Evolutionary conservation across 2,113 vertebrate genomes (phyloP).

Genomic region (Aldabrachelys gigantea): DNA sequence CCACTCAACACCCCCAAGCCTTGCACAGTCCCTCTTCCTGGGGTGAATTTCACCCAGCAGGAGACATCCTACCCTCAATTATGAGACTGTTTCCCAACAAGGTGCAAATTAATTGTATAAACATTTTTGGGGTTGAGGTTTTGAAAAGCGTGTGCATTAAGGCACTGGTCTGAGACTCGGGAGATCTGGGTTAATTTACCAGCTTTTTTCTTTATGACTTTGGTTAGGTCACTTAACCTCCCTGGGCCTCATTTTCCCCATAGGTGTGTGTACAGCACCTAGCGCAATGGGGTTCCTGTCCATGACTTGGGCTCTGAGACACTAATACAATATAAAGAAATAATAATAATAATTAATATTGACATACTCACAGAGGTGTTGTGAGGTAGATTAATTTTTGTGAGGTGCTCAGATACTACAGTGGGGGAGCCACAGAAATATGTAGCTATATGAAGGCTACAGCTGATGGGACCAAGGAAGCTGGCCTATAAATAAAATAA

Average conservation of each 20-base stretch:
- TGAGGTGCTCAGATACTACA: background rate
- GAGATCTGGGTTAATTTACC: background rate
- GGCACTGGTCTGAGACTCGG: fast-evolving
- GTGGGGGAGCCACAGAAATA: background rate
- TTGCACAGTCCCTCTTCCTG: background rate
- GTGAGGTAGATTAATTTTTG: background rate
- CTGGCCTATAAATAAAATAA: background rate
- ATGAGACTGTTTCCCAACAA: fast-evolving
- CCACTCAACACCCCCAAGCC: background rate
- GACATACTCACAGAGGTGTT: background rate
- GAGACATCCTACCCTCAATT: background rate
- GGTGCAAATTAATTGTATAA: fast-evolving
- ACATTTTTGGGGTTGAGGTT: background rate
- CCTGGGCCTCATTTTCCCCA: background rate
- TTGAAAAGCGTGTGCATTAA: fast-evolving
- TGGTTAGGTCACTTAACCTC: background rate
- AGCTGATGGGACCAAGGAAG: fast-evolving
- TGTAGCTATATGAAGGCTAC: fast-evolving
- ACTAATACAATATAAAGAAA: background rate
- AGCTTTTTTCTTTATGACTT: background rate
- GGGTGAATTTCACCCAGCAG: background rate
- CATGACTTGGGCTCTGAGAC: background rate
- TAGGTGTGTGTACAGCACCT: background rate
- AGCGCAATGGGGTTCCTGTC: background rate
- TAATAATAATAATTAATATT: background rate